A percentile compares a stretch with the other conserved stretches of the same genome.
phyloP scores from a whole-genome alignment of 2,797 vertebrate genomes.

The Picus viridis region DNA sequence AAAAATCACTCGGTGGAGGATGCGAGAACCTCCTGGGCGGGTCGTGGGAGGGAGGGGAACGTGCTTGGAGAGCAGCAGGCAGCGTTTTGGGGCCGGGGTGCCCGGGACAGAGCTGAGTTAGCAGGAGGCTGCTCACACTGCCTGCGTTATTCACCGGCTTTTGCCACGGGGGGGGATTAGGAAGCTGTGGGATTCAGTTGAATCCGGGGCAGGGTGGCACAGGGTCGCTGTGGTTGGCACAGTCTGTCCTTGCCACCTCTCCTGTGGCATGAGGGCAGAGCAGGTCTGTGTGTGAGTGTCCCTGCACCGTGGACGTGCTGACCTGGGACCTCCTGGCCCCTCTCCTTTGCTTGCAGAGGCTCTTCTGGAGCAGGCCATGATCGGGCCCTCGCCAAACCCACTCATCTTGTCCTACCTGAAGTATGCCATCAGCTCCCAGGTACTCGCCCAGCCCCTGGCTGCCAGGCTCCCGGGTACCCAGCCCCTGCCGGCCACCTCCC shows the following conservation, averaged over 20 bases:
- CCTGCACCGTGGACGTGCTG: rapidly evolving
- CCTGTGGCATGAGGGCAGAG: background rate
- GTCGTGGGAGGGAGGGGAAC: background rate
- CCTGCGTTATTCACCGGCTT: background rate
- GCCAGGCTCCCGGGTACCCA: background rate
- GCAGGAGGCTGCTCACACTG: background rate
- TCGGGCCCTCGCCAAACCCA: constrained; percentile 95
- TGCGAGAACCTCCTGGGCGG: background rate
- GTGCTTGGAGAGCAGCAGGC: background rate
- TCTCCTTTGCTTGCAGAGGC: constrained; percentile 84
- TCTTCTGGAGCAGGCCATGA: constrained; percentile 96
- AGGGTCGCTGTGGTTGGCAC: background rate
- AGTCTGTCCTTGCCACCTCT: background rate
- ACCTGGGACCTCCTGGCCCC: background rate
- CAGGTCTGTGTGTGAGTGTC: rapidly evolving
- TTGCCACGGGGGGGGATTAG: background rate
- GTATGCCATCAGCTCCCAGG: constrained; percentile 97
- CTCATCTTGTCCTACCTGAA: constrained; percentile 97
- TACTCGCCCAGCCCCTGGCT: constrained; percentile 57
- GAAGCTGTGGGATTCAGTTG: background rate
- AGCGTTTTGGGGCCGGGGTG: background rate
- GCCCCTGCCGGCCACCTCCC: background rate
- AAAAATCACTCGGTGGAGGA: background rate
- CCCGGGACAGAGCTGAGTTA: background rate
- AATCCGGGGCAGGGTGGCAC: background rate